Conservation (phyloP, 2,888 invertebrate species). For the Liodrosophila aerea region DNA sequence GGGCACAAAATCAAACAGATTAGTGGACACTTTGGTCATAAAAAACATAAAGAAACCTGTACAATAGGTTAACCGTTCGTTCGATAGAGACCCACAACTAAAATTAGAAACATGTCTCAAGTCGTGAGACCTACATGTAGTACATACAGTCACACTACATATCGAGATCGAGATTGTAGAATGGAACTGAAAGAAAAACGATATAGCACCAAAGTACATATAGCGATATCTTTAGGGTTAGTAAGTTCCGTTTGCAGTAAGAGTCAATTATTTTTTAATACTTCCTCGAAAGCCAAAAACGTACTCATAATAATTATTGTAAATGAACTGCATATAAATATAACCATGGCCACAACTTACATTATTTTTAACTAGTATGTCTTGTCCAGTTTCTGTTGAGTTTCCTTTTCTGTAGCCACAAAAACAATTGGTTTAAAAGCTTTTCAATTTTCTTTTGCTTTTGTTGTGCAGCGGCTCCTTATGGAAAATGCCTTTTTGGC, state of each 20-base stretch:
- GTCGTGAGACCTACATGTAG: slow-evolving; percentile 55
- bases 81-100: slow-evolving; percentile 31
- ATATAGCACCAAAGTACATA: neutral
- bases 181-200: slow-evolving; percentile 36
- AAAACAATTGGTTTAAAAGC: slow-evolving; percentile 17
- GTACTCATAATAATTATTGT: slow-evolving; percentile 10
- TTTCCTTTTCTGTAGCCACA: slow-evolving; percentile 58
- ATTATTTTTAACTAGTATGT: slow-evolving; percentile 17
- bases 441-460: slow-evolving; percentile 22
- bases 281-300: slow-evolving; percentile 59
- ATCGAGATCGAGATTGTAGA: slow-evolving; percentile 43
- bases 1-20: slow-evolving; percentile 59
- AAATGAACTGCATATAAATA: slow-evolving; percentile 15
- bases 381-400: slow-evolving; percentile 28
- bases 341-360: slow-evolving; percentile 48
- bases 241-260: slow-evolving; percentile 31
- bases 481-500: slow-evolving; percentile 40
- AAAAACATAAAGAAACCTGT: slow-evolving; percentile 50
- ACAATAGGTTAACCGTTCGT: slow-evolving; percentile 35
- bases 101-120: slow-evolving; percentile 65
- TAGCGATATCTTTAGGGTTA: neutral
- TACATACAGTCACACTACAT: too few species aligned
- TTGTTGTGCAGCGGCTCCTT: slow-evolving; percentile 45
- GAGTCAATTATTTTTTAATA: slow-evolving; percentile 2
- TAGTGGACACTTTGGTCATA: slow-evolving; percentile 31